Conservation (phyloP, 2,113 vertebrate species). For the Neogale vison region DNA sequence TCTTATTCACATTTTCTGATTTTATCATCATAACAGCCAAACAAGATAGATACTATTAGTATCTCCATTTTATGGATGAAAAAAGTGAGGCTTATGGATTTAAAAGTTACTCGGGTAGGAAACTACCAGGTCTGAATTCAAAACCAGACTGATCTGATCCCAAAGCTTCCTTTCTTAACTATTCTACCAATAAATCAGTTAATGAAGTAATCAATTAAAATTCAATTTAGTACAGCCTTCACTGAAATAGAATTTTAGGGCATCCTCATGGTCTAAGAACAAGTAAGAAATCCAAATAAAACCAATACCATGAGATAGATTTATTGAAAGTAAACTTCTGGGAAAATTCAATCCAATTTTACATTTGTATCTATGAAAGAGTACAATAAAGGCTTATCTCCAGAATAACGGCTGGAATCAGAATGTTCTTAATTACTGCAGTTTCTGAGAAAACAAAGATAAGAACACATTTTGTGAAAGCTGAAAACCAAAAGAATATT, state of each 20-base stretch:
- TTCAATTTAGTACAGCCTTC: neutral
- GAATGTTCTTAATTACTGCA: neutral
- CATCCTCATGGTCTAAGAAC: neutral
- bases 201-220: conserved; percentile 50
- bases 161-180: neutral
- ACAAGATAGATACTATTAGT: neutral
- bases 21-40: neutral
- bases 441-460: conserved; percentile 8
- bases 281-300: conserved; percentile 39
- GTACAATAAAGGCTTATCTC: neutral
- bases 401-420: neutral
- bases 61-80: neutral
- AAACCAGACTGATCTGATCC: neutral
- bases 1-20: neutral
- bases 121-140: neutral
- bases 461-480: neutral
- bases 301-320: neutral
- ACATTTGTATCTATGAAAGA: neutral
- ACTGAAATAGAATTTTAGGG: conserved; percentile 16
- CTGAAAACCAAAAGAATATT: neutral
- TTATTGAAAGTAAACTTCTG: conserved; percentile 42
- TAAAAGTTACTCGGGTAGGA: neutral
- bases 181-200: conserved; percentile 42
- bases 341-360: conserved; percentile 24
- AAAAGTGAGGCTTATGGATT: neutral